Evolutionary conservation across 1,140 invertebrate species (phyloP).

Genomic region (Delia radicum): DNA sequence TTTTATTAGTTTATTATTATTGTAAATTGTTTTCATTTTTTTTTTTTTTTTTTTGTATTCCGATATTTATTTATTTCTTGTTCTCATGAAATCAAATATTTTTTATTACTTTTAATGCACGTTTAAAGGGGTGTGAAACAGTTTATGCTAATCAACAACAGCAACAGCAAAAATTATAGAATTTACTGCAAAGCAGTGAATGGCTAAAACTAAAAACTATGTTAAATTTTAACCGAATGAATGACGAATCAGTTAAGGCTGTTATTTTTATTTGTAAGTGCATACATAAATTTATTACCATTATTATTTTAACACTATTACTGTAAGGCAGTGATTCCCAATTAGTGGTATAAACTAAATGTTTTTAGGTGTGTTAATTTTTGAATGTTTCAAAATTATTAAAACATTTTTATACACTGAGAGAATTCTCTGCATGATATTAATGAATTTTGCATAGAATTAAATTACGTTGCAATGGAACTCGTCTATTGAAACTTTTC

Average conservation of each 20-base stretch:
- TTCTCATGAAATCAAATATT: background rate
- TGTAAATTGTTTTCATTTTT: background rate
- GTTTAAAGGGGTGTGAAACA: background rate
- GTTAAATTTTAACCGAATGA: constrained; percentile 56
- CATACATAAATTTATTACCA: too few relatives aligned
- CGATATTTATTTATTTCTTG: too few relatives aligned
- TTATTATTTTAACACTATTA: too few relatives aligned
- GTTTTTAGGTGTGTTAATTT: too few relatives aligned
- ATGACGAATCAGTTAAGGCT: constrained; percentile 56
- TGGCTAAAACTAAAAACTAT: constrained; percentile 50
- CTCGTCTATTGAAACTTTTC: too few relatives aligned
- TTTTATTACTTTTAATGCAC: constrained; percentile 3
- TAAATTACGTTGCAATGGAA: too few relatives aligned
- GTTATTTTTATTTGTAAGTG: constrained; percentile 56
- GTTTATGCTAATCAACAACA: background rate
- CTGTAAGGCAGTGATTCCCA: too few relatives aligned
- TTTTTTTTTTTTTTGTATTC: background rate
- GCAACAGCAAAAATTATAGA: constrained; percentile 6
- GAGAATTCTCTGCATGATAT: too few relatives aligned
- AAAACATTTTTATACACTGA: too few relatives aligned
- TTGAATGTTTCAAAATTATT: too few relatives aligned
- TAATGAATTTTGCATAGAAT: too few relatives aligned
- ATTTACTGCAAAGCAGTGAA: constrained; percentile 44
- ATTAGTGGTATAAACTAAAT: too few relatives aligned
- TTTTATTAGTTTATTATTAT: background rate